Evolutionary conservation across 2,113 vertebrate genomes (phyloP), one percentile per base, ranked within the genome.

Genomic region (Odontesthes bonariensis): DNA sequence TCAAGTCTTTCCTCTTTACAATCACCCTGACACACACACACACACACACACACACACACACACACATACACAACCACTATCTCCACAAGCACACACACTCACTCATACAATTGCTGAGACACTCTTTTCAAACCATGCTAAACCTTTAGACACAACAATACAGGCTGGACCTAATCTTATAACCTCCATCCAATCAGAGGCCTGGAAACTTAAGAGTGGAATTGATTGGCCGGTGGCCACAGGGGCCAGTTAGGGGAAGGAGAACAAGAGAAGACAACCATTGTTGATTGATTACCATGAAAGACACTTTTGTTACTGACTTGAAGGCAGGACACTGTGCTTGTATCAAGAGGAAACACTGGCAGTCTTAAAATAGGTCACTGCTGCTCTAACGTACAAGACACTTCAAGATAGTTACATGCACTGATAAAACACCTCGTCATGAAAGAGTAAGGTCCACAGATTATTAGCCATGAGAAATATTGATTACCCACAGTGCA

Each of bases 251-350:
- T 79, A 84, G 88, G 90, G 89, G 88, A 88, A 91, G 69, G 80
- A 89, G 87, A 89, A 92, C 88, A 91, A 86, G 90, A 86, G 84
- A 82, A 89, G 89, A 89, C 89, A 89, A 73, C 88, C 84, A 90
- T 93, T 93, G 89, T 91, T 82, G 87, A 89, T 83, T 91, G 91
- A 93, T 92, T 88, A 91, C 86, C 89, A 90, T 92, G 91, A 89
- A 91, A 91, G 87, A 91, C 88, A 92, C 89, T 89, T 91, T 92
- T 92, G 88, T 92, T 88, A 68, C 40, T 46, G 69, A 84, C 88
- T 88, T 86, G 81, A 86, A 87, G 87, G 83, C 86, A 78, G 78
- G 75, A 63, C 86, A 87, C 83, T 87, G 77, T 69, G 88, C 70
- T 81, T 80, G 87, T 74, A 84, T 84, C 60, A 53, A 69, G 74